Percentiles rank a stretch among this genome's conserved stretches.
phyloP scores from a whole-genome alignment of 2,797 vertebrate genomes.

The Rhinella marina region DNA sequence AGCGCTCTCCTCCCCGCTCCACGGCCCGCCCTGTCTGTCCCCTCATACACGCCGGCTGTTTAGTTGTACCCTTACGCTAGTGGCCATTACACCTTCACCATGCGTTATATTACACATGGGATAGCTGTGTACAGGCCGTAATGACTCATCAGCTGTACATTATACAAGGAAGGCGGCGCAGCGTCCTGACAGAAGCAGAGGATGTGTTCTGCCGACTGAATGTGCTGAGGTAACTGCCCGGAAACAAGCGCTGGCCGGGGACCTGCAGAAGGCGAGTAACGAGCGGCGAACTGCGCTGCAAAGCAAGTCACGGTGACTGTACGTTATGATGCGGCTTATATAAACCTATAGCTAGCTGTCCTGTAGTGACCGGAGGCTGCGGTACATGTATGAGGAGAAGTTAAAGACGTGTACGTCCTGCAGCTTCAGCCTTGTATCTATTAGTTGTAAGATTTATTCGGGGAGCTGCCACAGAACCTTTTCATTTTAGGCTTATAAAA shows the following conservation, averaged over 20 bases:
- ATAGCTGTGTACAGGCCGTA: not conserved
- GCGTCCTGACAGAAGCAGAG: not conserved
- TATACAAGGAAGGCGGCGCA: not conserved
- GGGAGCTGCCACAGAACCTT: no score
- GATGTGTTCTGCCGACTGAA: no score
- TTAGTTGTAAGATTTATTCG: no score
- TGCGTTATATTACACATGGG: not conserved
- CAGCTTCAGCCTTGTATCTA: no score
- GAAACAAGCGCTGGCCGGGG: not conserved
- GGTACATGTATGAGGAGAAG: not conserved
- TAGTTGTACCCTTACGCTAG: not conserved
- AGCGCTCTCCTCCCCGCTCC: not conserved
- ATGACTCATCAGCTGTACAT: not conserved
- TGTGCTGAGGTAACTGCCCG: not conserved
- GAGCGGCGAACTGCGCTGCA: not conserved
- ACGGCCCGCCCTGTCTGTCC: not conserved
- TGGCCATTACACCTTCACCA: not conserved
- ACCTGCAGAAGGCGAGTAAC: not conserved
- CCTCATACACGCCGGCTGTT: not conserved
- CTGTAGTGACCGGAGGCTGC: not conserved
- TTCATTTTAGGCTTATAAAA: no score
- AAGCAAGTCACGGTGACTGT: not conserved
- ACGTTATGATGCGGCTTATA: not conserved
- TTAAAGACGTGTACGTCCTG: not conserved
- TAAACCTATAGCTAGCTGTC: not conserved